Evolutionary conservation across 2,797 vertebrate species (phyloP), one percentile per base, ranked within the genome.

Genomic region (Taenioides sp.): DNA sequence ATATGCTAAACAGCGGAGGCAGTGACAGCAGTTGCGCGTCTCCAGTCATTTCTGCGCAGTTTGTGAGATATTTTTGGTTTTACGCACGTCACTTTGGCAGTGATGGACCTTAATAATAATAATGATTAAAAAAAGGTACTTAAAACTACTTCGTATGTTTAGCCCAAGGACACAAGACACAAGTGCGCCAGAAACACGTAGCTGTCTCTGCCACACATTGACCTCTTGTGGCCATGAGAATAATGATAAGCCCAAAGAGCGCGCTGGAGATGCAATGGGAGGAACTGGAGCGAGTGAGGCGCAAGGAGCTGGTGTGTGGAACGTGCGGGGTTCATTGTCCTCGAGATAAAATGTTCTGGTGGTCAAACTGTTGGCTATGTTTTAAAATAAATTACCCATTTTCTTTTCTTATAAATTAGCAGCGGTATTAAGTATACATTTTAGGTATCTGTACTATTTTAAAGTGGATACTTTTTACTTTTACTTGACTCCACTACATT

Each of bases 191-290:
- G 4, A 27, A 50, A 23, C 5, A 28, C 58, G 11, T 1, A 0
- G 18, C 58, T 22, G 11, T 3, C 0, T 64, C 34, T n/a, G 17
- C 17, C 70, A 73, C 50, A 70, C 25, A 62, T 67, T 70, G 54
- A 63, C 60, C 54, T 66, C 31, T 54, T n/a, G 49, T 69, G 67
- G 70, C 61, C 23, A 23, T 62, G 55, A 22, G 49, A 16, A 52
- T 43, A 67, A 68, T 43, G 47, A 75, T 31, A 9, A 20, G 34
- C 61, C 5, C 6, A 67, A 65, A 28, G 17, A 18, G 65, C 18
- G 22, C 6, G n/a, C 31, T 20, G 27, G 18, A 2, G n/a, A 18
- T 25, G 10, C 1, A 20, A 3, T 11, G 52, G 52, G 9, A 22
- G 52, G 52, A 9, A 22, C 18, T 11, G 2, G 23, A 11, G 43